phyloP scores from a whole-genome alignment of 1,140 invertebrate genomes.

The Maniola jurtina region DNA sequence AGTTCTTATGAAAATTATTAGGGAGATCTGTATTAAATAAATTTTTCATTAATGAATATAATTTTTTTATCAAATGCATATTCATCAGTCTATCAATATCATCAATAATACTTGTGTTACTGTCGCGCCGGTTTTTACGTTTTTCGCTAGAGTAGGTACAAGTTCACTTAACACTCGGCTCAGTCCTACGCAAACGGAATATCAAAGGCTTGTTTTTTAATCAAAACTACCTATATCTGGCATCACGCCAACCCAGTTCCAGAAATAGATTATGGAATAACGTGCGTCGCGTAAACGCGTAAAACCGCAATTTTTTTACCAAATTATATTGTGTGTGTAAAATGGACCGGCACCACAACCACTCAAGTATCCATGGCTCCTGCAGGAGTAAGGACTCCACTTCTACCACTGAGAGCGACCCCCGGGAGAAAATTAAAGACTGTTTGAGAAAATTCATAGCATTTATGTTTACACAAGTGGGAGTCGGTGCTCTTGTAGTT shows the following conservation, averaged over 20 bases:
- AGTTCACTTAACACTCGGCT: too few species aligned
- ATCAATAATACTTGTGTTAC: too few species aligned
- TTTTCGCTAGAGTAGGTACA: too few species aligned
- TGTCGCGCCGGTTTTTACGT: too few species aligned
- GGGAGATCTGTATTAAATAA: too few species aligned
- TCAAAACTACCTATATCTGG: constrained; percentile 38
- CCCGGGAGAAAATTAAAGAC: constrained; percentile 86
- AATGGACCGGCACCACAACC: constrained; percentile 64
- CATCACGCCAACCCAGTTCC: constrained; percentile 51
- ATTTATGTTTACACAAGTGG: constrained; percentile 96
- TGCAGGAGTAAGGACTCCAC: constrained; percentile 84
- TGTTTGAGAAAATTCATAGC: constrained; percentile 91
- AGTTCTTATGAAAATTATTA: too few species aligned
- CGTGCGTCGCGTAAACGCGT: constrained; percentile 29
- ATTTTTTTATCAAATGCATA: too few species aligned
- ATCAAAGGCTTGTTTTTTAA: constrained; percentile 32
- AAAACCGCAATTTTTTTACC: constrained; percentile 13
- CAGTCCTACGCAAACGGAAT: constrained; percentile 10
- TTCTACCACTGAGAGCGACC: constrained; percentile 83
- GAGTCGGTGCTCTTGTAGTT: constrained; percentile 95
- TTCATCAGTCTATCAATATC: too few species aligned
- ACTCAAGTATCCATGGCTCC: constrained; percentile 75
- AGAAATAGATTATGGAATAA: constrained; percentile 55
- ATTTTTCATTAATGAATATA: too few species aligned
- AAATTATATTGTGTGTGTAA: constrained; percentile 28